Evolutionary conservation across 1,140 invertebrate species (phyloP).

Genomic region (Lordiphosa collinella): DNA sequence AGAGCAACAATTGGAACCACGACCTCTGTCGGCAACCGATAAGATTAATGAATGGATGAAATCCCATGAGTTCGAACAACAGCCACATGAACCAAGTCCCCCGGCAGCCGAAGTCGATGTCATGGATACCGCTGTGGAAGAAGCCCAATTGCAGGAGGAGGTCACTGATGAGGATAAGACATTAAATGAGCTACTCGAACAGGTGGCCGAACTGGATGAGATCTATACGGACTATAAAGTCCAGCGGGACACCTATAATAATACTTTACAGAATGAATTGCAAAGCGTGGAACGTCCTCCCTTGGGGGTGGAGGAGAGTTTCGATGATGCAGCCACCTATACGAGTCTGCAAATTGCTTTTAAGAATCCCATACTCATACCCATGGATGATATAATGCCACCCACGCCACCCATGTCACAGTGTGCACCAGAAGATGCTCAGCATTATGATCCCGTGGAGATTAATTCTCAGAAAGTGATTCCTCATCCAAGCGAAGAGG

Average conservation of each 20-base stretch:
- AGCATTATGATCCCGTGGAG: constrained; percentile 70
- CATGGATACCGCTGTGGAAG: constrained; percentile 28
- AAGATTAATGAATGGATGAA: constrained; percentile 78
- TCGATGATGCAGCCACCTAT: constrained; percentile 88
- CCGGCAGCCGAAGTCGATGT: constrained; percentile 24
- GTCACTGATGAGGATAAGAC: constrained; percentile 81
- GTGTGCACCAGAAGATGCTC: constrained; percentile 55
- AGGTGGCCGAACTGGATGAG: constrained; percentile 87
- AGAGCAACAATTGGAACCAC: constrained; percentile 25
- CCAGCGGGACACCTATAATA: constrained; percentile 80
- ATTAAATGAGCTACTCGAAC: constrained; percentile 85
- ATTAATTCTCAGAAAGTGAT: constrained; percentile 46
- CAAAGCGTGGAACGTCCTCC: constrained; percentile 53
- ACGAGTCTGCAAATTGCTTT: constrained; percentile 91
- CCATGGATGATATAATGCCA: constrained; percentile 78
- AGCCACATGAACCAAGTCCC: constrained; percentile 36
- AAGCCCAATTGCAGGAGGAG: constrained; percentile 23
- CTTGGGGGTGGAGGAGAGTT: constrained; percentile 83
- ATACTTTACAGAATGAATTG: constrained; percentile 70
- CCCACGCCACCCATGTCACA: constrained; percentile 70
- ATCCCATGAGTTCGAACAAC: constrained; percentile 55
- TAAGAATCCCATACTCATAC: constrained; percentile 88
- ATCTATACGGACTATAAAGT: constrained; percentile 87
- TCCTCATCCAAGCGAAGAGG: constrained; percentile 29
- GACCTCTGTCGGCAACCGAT: constrained; percentile 42